Percentiles rank a stretch among this genome's conserved stretches.
These are phyloP conservation scores for Salvelinus namaycush DNA, from an alignment of 2,113 vertebrate genomes.

Conservation along the genomic window DNA sequence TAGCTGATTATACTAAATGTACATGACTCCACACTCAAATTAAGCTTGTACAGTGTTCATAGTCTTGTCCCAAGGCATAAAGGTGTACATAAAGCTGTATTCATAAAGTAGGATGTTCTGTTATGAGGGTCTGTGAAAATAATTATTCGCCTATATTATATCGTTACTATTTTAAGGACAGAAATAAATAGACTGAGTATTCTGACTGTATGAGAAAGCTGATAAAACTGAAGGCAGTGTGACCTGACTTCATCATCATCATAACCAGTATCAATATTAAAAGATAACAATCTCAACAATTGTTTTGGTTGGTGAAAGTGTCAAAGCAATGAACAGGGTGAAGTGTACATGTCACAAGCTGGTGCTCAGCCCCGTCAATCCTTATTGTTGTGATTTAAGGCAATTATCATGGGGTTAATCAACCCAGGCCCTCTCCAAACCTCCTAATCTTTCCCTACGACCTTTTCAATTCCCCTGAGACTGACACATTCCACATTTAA, in stretches of 20 bases:
- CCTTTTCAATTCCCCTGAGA: slow-evolving; percentile 73
- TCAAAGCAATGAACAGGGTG: neutral
- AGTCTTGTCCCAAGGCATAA: neutral
- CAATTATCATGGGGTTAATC: slow-evolving; percentile 47
- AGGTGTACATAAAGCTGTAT: neutral
- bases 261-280: neutral
- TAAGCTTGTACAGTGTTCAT: neutral
- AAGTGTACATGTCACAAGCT: neutral
- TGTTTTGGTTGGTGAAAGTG: too few relatives aligned
- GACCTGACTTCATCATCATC: neutral
- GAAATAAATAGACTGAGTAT: neutral
- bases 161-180: neutral
- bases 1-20: neutral
- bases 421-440: slow-evolving; percentile 36
- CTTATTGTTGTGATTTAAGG: neutral
- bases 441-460: slow-evolving; percentile 63
- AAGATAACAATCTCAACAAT: neutral
- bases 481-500: slow-evolving; percentile 70
- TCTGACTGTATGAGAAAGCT: neutral
- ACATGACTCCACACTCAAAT: neutral
- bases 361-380: neutral
- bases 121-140: neutral
- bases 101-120: neutral
- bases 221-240: neutral
- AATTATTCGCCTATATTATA: neutral